These are phyloP conservation scores for Phalanger gymnotis DNA, from an alignment of 2,797 vertebrate genomes.

Conservation along the genomic window DNA sequence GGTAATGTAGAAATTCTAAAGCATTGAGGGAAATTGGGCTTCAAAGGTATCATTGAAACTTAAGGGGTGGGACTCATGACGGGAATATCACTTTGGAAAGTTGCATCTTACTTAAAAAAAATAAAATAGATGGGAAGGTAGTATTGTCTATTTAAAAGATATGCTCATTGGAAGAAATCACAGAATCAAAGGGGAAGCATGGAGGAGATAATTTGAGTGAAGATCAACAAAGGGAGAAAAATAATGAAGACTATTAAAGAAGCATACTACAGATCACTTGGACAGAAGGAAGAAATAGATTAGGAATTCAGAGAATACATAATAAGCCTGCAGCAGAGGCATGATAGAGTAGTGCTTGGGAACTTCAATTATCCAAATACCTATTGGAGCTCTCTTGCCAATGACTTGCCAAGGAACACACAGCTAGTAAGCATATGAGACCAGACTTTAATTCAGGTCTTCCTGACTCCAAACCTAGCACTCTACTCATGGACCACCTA, in stretches of 20 bases:
- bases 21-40: background rate
- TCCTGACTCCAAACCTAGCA: background rate
- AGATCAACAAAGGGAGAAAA: background rate
- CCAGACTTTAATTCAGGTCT: background rate
- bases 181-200: background rate
- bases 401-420: background rate
- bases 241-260: background rate
- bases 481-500: background rate
- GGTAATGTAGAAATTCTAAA: background rate
- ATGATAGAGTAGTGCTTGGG: background rate
- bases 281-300: background rate
- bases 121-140: background rate
- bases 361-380: background rate
- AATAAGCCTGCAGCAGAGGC: background rate
- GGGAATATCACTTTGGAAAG: background rate
- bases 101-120: background rate
- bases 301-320: background rate
- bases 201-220: background rate
- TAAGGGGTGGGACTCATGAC: background rate
- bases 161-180: background rate
- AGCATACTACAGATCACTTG: background rate
- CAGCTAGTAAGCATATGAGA: background rate
- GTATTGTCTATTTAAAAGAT: background rate
- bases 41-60: background rate
- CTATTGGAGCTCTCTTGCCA: background rate